A percentile compares a stretch with the other conserved stretches of the same genome.
phyloP scores from a whole-genome alignment of 2,888 invertebrate species.

The Acrobasis consociella region DNA sequence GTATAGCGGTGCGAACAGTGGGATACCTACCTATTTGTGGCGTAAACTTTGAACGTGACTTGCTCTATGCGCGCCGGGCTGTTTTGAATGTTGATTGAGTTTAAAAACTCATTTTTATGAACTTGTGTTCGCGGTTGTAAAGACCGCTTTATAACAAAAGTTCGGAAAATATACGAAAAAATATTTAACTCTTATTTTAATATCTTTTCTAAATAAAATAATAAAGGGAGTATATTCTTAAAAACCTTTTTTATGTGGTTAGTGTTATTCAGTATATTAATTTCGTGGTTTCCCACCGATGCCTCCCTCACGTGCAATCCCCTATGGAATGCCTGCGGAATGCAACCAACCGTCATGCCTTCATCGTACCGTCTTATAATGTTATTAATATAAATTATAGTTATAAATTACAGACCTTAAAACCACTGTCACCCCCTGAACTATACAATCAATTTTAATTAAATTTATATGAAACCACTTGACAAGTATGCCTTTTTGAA shows the following conservation, averaged over 20 bases:
- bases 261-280: slow-evolving; percentile 15
- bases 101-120: slow-evolving; percentile 27
- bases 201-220: no score
- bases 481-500: no score
- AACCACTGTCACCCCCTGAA: no score
- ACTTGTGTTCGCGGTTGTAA: slow-evolving; percentile 2
- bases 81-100: slow-evolving; percentile 46
- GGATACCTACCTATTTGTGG: slow-evolving; percentile 58
- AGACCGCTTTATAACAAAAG: background rate
- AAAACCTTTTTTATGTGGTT: background rate
- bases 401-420: slow-evolving; percentile 19
- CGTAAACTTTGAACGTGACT: slow-evolving; percentile 52
- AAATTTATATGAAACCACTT: no score
- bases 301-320: slow-evolving; percentile 7
- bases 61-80: slow-evolving; percentile 42
- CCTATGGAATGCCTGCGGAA: slow-evolving; percentile 16
- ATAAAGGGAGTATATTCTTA: background rate
- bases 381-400: background rate
- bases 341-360: slow-evolving; percentile 7
- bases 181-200: no score
- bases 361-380: background rate
- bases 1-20: slow-evolving; percentile 69
- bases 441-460: no score
- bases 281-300: slow-evolving; percentile 16
- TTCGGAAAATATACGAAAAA: background rate